Conservation (phyloP, 2,113 vertebrate species). For the Scytalopus superciliaris region DNA sequence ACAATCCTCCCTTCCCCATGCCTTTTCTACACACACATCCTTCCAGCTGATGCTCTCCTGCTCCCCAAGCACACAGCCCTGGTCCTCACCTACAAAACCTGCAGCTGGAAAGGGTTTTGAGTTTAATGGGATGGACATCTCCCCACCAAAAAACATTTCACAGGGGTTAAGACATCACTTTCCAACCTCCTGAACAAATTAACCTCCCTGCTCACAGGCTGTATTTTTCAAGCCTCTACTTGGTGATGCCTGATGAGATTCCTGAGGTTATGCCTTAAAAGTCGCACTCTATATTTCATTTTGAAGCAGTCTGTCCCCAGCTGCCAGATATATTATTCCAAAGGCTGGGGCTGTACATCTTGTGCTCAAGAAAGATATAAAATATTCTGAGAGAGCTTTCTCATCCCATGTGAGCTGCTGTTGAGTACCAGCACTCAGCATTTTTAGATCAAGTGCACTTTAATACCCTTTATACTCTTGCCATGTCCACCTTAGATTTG, state of each 20-base stretch:
- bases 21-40: not conserved
- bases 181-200: not conserved
- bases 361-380: not conserved
- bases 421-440: not conserved
- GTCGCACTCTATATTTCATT: slow-evolving; percentile 28
- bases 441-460: not conserved
- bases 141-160: not conserved
- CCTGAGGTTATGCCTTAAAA: slow-evolving; percentile 46
- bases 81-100: not conserved
- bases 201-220: not conserved
- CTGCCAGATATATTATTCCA: slow-evolving; percentile 52
- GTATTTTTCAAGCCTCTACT: not conserved
- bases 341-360: slow-evolving; percentile 5
- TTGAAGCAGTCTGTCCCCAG: slow-evolving; percentile 10
- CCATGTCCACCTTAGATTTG: not conserved
- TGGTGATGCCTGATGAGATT: slow-evolving; percentile 53
- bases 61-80: not conserved
- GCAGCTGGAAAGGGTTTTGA: not conserved
- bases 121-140: not conserved
- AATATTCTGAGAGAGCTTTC: not conserved
- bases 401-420: not conserved
- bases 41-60: not conserved
- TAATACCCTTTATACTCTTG: not conserved
- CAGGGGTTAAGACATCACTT: not conserved
- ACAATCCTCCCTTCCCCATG: not conserved